Conservation (phyloP, 2,888 invertebrate species). For the Maniola hyperantus region DNA sequence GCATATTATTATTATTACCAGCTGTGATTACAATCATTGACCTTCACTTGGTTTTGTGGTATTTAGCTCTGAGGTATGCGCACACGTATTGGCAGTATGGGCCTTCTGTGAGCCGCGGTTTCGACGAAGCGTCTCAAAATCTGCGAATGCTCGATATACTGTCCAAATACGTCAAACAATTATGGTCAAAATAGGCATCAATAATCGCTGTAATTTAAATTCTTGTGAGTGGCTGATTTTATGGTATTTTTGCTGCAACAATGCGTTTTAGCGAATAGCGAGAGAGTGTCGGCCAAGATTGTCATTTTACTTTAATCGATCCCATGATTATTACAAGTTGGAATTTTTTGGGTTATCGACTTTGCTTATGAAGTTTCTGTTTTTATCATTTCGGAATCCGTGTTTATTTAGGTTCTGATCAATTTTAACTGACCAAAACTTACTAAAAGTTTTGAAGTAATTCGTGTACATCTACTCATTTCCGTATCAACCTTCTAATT, state of each 20-base stretch:
- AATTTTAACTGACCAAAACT: no score
- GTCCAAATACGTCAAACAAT: background rate
- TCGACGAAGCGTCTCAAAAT: background rate
- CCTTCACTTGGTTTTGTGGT: conserved; percentile 40
- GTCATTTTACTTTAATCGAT: no score
- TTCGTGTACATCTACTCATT: background rate
- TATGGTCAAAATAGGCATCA: no score
- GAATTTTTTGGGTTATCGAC: background rate
- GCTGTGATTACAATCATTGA: conserved; percentile 41
- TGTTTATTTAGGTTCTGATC: no score
- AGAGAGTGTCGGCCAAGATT: no score
- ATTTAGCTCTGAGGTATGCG: conserved; percentile 28
- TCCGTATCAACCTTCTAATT: background rate
- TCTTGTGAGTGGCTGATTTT: background rate
- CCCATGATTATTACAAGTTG: background rate
- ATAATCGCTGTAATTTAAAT: background rate
- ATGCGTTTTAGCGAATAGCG: no score
- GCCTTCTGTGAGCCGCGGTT: conserved; percentile 24
- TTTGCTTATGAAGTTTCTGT: background rate
- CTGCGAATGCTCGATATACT: background rate
- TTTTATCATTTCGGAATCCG: background rate
- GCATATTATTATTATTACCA: conserved; percentile 23
- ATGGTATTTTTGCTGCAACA: no score
- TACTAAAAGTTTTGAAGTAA: no score
- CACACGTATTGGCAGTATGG: conserved; percentile 18